Base-by-base conservation (phyloP, 2,113 vertebrate species). In the Athene cunicularia region DNA sequence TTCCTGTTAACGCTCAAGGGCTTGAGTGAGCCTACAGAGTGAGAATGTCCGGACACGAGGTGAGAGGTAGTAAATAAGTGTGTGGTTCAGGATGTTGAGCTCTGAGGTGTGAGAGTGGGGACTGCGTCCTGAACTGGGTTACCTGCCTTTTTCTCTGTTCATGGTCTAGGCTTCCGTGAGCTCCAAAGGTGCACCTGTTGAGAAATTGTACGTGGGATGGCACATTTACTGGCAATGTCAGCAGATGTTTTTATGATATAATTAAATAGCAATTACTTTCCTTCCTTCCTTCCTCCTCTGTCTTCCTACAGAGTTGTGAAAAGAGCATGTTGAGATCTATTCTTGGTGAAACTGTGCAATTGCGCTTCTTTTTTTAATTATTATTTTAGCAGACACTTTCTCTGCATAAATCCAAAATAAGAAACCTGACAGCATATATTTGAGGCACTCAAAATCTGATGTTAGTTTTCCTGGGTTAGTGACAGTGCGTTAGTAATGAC, bases 191-290 rank as follows among this genome's bases (percentile, higher is more conserved):
- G 30, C n/a, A 17, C 22, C 14, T 0, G 1, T 5, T 58, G 56
- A 62, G 62, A 26, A 63, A 33, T 1, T n/a, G n/a, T 32, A n/a
- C 15, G 2, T 6, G 49, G 73, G 19, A 3, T 53, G 52, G n/a
- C 41, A 75, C 10, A 0, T 62, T 83, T 75, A 49, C 45, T 83
- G 82, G 66, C 76, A 43, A 30, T 20, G 17, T 55, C 92, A 66
- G 67, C 71, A 86, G 94, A 95, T 79, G 93, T 59, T 88, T 92
- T 85, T 47, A 59, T 85, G 70, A 83, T 79, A 63, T 79, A 87
- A 93, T 95, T 95, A 95, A 93, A 84, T 12, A 81, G 76, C 86
- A 95, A 80, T 95, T 92, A 82, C 67, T 68, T 71, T 53, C 72
- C 35, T 80, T 67, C 75, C 58, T 79, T 74, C 77, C 52, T 75